Evolutionary conservation across 2,113 vertebrate genomes (phyloP).

Genomic region (Pithys albifrons): DNA sequence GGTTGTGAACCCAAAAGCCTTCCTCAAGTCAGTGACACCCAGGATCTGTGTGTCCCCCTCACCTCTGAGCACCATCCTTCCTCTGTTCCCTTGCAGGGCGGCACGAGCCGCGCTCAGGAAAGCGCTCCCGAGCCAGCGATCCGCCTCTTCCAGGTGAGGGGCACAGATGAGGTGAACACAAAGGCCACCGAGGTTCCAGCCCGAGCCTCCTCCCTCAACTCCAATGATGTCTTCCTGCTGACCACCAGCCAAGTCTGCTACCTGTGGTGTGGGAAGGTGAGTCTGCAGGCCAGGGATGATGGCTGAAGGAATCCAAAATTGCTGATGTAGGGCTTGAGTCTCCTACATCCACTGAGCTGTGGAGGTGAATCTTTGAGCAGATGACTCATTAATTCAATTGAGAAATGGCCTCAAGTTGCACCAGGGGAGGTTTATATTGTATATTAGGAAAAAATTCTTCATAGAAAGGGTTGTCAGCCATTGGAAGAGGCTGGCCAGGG

Average conservation of each 20-base stretch:
- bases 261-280: conserved; percentile 92
- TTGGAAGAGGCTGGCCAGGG: background rate
- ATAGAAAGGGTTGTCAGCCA: background rate
- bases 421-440: background rate
- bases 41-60: background rate
- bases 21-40: background rate
- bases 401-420: rapidly evolving
- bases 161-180: conserved; percentile 83
- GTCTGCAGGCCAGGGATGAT: rapidly evolving
- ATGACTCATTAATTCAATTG: background rate
- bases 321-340: background rate
- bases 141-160: conserved; percentile 88
- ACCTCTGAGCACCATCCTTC: background rate
- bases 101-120: conserved; percentile 76
- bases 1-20: background rate
- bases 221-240: conserved; percentile 87
- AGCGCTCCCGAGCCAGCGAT: conserved; percentile 14
- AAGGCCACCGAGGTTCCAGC: conserved; percentile 84
- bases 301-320: rapidly evolving
- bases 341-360: background rate
- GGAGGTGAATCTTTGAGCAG: background rate
- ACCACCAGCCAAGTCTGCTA: conserved; percentile 74
- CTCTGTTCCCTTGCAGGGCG: conserved; percentile 72
- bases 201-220: conserved; percentile 85
- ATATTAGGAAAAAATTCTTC: background rate